Evolutionary conservation across 2,797 vertebrate species (phyloP).

Genomic region (Ctenosaura bakeri): DNA sequence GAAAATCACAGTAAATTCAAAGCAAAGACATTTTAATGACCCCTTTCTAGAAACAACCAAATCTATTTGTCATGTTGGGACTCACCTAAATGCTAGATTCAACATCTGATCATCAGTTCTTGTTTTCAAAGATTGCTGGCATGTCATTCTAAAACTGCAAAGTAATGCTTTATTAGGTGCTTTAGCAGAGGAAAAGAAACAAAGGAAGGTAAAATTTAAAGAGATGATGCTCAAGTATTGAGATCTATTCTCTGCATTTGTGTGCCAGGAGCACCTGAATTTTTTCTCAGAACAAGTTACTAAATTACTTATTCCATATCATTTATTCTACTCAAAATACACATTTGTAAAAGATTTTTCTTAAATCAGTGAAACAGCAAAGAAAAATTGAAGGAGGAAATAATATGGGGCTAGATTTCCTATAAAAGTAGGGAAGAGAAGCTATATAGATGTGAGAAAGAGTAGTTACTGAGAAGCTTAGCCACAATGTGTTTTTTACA

Average conservation of each 20-base stretch:
- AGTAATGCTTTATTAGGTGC: too few relatives aligned
- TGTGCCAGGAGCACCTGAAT: background rate
- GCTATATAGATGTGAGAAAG: background rate
- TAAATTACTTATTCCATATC: background rate
- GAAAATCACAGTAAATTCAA: conserved; percentile 49
- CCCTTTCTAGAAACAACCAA: background rate
- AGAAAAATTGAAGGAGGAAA: background rate
- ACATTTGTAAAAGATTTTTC: background rate
- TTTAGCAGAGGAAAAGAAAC: too few relatives aligned
- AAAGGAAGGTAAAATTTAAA: too few relatives aligned
- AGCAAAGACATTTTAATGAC: background rate
- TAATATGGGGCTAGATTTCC: background rate
- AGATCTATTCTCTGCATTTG: background rate
- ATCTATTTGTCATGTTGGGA: background rate
- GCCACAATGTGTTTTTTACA: background rate
- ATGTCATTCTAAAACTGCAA: too few relatives aligned
- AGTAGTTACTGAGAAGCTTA: background rate
- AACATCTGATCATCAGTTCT: too few relatives aligned
- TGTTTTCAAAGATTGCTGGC: too few relatives aligned
- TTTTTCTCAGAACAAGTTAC: background rate
- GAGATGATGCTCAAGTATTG: background rate
- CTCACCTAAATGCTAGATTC: too few relatives aligned
- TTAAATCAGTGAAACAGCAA: background rate
- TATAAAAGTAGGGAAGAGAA: background rate
- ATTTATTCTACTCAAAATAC: background rate